phyloP scores from a whole-genome alignment of 2,113 vertebrate species.

The Tupaia chinensis region DNA sequence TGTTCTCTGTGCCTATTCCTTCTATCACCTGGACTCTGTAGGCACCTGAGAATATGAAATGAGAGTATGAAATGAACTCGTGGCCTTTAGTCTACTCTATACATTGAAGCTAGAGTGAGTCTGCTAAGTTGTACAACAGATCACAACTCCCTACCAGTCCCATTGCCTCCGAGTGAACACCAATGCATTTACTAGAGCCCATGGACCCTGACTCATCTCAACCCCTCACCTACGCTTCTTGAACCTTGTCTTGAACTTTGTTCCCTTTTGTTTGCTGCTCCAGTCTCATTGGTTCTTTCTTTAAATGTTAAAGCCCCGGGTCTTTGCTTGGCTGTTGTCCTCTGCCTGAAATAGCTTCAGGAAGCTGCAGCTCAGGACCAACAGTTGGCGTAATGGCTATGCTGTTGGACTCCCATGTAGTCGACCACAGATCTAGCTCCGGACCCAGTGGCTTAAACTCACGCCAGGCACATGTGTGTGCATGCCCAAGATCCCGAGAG shows the following conservation, averaged over 20 bases:
- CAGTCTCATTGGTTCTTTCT: neutral
- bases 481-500: too few species aligned
- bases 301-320: accelerated
- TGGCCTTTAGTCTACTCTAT: accelerated
- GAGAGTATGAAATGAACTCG: neutral
- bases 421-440: too few species aligned
- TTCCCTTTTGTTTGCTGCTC: neutral
- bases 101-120: neutral
- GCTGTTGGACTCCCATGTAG: too few species aligned
- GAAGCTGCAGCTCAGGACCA: neutral
- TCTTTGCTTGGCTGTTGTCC: neutral
- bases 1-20: neutral
- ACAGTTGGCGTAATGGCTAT: too few species aligned
- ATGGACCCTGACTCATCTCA: neutral
- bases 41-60: neutral
- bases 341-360: neutral
- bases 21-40: accelerated
- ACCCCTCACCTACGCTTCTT: accelerated
- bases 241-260: neutral
- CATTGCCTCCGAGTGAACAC: accelerated
- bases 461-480: too few species aligned
- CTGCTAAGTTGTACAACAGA: neutral
- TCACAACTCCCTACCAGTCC: too few species aligned
- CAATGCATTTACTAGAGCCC: neutral
- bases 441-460: too few species aligned